Percentiles rank a stretch among this genome's conserved stretches.
Conservation (phyloP, 2,797 vertebrate species). For the Acanthis flammea region DNA sequence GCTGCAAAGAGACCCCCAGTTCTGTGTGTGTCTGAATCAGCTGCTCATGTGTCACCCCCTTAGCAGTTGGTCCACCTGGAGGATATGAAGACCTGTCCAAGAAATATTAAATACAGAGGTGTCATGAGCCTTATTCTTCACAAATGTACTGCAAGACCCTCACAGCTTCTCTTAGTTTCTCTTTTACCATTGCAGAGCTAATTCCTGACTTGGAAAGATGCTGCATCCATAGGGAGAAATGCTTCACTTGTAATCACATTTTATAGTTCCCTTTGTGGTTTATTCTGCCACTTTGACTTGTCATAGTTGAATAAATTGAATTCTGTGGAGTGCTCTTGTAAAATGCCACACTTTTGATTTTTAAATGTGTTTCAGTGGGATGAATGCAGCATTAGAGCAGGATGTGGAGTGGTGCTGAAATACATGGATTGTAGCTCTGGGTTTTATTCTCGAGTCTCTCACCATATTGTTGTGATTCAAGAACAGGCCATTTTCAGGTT, state of each 20-base stretch:
- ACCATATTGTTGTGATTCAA: not conserved
- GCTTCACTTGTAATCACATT: not conserved
- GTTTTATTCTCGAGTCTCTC: not conserved
- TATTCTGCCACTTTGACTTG: not conserved
- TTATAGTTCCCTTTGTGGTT: not conserved
- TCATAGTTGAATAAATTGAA: not conserved
- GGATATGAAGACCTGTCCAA: not conserved
- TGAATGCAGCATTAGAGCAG: not conserved
- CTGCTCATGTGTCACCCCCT: fast-evolving
- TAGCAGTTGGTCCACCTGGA: not conserved
- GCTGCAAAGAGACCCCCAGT: not conserved
- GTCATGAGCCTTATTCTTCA: not conserved
- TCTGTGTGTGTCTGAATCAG: fast-evolving
- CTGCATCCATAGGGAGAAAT: not conserved
- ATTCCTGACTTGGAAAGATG: not conserved
- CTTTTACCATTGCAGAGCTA: not conserved
- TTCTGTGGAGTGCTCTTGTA: not conserved
- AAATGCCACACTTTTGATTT: not conserved
- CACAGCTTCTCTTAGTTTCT: not conserved
- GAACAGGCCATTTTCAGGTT: not conserved
- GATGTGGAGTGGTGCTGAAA: not conserved
- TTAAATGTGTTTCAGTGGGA: not conserved
- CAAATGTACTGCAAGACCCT: not conserved
- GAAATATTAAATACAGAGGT: not conserved
- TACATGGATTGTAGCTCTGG: not conserved